Base-by-base conservation (phyloP, 2,888 invertebrate genomes). In the Cremastinae sp. region DNA sequence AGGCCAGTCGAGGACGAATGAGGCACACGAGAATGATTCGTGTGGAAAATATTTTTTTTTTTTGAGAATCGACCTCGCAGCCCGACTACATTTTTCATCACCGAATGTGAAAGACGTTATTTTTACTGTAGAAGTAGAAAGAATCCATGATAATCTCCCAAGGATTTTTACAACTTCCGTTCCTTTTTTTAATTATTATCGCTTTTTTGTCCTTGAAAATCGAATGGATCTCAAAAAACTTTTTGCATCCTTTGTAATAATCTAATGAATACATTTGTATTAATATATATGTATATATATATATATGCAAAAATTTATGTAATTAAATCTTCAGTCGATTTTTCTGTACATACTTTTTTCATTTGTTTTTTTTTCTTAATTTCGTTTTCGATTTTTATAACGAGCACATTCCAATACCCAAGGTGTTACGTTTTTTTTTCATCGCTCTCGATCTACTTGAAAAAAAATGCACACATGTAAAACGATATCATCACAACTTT, bases 271-370 rank as follows among this genome's bases (percentile, higher is more conserved):
- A 62, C 45, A 76, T 62, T 64, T 72, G 58, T 81, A 62, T 71
- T 62, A 79, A 64, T 77, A 49, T 68, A 61, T 70, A 66, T 79
- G 71, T 70, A 75, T 74, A 80, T 61, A 37, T 39, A 45, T 74
- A 64, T 55, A 73, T 56, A 51, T 64, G 66, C 41, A 64, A 61
- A 66, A 45, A 65, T 70, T 51, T 72, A 20, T 78, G 64, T 55
- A 74, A 59, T 64, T 28, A 68, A 69, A 62, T 77, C 69, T 74
- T 74, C 75, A 78, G 79, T 81, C 71, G 59, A 65, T 78, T 72
- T 72, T 79, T 74, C 74, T 79, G 74, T 80, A 78, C 68, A 73
- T 65, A 70, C 68, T 41, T 58, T n/a, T 55, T 41, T 58, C 59
- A 35, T 43, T 53, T 72, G 35, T 41, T 45, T 35, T 47, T 58